Evolutionary conservation across 2,888 invertebrate species (phyloP), one percentile per base, ranked within the genome.

Genomic region (Drosophila pegasa): DNA sequence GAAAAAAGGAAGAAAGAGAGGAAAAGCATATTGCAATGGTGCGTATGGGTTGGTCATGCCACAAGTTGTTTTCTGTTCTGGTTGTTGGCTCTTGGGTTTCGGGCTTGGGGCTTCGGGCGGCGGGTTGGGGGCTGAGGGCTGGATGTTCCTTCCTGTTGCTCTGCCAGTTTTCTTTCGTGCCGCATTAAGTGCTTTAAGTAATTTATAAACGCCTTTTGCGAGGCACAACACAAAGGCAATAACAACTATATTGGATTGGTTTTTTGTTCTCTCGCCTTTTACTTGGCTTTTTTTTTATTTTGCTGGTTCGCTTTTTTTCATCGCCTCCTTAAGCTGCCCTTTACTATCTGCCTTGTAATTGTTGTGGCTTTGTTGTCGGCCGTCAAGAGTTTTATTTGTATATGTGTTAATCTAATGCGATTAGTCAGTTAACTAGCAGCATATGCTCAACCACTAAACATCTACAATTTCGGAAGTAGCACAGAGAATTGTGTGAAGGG

Each of bases 161-260:
- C 56, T 41, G 47, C 40, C 61, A 43, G 69, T 55, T 73, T 67
- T 74, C 67, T 71, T 63, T 68, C 38, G 66, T 63, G 61, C 60
- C 61, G 78, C 72, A 77, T 78, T 89, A 83, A 89, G 79, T 80
- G 81, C 78, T 79, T 80, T 77, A 81, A 89, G 82, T 80, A 89
- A 90, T 90, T 90, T 88, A 85, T 76, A 77, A 78, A 78, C 77
- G 80, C 73, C 78, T 80, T 72, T 71, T 62, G 70, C 60, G 47
- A 63, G 64, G 33, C 22, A 50, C 65, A 45, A 71, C 72, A 79
- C 70, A 69, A 71, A 74, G 62, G 83, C 77, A 76, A 82, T 73
- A 88, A 82, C 88, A 85, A 78, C 67, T 85, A 71, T 85, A 87
- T 88, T 85, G 82, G 88, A 78, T 83, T 81, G 67, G 52, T 65